Base-by-base conservation (phyloP, 2,888 invertebrate genomes). In the Glaucopsyche alexis region DNA sequence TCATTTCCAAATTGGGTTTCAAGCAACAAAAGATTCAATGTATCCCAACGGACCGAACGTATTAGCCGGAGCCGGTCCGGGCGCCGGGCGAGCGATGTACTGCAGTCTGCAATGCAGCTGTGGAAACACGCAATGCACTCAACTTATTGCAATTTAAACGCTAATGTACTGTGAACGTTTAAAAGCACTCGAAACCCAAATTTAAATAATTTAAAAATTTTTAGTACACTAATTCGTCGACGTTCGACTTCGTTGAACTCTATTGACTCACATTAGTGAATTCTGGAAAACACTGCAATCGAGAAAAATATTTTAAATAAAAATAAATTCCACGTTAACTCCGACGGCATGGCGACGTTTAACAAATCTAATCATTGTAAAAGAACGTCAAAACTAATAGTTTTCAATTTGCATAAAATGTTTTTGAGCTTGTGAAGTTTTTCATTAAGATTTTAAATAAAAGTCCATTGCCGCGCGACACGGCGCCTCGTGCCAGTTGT, bases 81-180 rank as follows among this genome's bases (percentile, higher is more conserved):
- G 72, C 72, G 42, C 42, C 71, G 60, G 71, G 42, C 67, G 55
- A 71, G 72, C 74, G 64, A 71, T 73, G 71, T 60, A 73, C 76
- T 75, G 76, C 75, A 76, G 71, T 76, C 76, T 75, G 76, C 76
- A 76, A 72, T 76, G 75, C 76, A 73, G 76, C 66, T 73, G 74
- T 74, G 73, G 64, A 74, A 70, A 72, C 76, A 77, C 74, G 71
- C 73, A 67, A 72, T 72, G 74, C 75, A 71, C 72, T 72, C 67
- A 45, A 67, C 67, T 72, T 72, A 72, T 72, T 72, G 72, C 66
- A 55, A 69, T 69, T 72, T 69, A 55, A 67, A 69, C 72, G 55
- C 72, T 67, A 72, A 72, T 72, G 47, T 67, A 55, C 42, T 52
- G 66, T 72, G 66, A 72, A 67, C 52, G 67, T 69, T 52, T 66